Evolutionary conservation across 2,888 invertebrate species (phyloP).

Genomic region (Mactromeris polynyma): DNA sequence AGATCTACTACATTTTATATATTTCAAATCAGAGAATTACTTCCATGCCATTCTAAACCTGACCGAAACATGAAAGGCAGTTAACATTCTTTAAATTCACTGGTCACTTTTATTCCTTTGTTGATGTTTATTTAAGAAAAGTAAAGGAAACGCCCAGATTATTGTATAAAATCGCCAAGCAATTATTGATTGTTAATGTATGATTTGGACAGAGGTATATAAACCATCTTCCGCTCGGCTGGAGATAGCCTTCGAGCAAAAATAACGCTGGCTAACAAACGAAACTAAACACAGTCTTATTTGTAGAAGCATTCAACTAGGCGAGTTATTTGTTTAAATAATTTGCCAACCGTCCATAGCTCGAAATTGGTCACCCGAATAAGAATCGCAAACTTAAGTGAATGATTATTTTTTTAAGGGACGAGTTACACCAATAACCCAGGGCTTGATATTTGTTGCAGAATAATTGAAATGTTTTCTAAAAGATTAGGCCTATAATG

Average conservation of each 20-base stretch:
- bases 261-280: background rate
- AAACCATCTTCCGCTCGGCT: background rate
- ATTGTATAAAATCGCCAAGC: background rate
- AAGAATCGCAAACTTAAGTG: background rate
- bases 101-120: background rate
- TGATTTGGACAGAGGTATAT: background rate
- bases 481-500: no score
- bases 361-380: background rate
- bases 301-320: background rate
- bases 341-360: slow-evolving; percentile 6
- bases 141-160: slow-evolving; percentile 7
- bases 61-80: background rate
- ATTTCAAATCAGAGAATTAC: no score
- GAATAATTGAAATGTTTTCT: background rate
- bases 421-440: background rate
- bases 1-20: no score
- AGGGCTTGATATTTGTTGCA: background rate
- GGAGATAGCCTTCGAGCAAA: background rate
- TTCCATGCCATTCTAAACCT: background rate
- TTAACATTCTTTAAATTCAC: slow-evolving; percentile 9
- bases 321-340: slow-evolving; percentile 9
- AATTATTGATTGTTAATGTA: slow-evolving; percentile 2
- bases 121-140: background rate
- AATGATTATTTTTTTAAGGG: background rate
- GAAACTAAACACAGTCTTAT: background rate